Conservation (phyloP, 2,888 invertebrate species). For the Eledone cirrhosa region DNA sequence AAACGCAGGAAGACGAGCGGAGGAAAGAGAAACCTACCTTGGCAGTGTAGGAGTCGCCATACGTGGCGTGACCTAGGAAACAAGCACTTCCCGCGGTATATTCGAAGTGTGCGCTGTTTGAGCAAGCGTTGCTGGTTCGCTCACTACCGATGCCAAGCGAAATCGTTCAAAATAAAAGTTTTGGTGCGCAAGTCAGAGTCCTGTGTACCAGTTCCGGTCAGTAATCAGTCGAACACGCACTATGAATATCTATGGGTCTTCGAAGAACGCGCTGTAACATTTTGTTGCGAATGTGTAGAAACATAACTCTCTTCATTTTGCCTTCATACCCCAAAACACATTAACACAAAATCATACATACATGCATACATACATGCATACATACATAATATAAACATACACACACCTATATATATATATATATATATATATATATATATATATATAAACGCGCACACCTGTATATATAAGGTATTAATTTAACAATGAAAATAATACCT, state of each 20-base stretch:
- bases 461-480: too few relatives aligned
- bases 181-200: neutral
- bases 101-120: slow-evolving; percentile 15
- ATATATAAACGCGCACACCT: too few relatives aligned
- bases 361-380: too few relatives aligned
- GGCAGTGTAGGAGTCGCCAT: neutral
- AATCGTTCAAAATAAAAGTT: neutral
- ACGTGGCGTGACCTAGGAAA: neutral
- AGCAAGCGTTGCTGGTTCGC: slow-evolving; percentile 10
- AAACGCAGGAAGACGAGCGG: too few relatives aligned
- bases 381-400: too few relatives aligned
- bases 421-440: too few relatives aligned
- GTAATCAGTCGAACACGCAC: neutral
- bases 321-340: too few relatives aligned
- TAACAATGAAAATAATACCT: too few relatives aligned
- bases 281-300: slow-evolving; percentile 8
- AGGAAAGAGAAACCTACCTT: neutral
- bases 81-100: slow-evolving; percentile 8
- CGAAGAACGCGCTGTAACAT: neutral
- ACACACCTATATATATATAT: too few relatives aligned
- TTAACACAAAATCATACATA: too few relatives aligned
- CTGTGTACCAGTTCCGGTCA: slow-evolving; percentile 7
- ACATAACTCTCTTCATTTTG: too few relatives aligned
- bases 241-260: slow-evolving; percentile 11
- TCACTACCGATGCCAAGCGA: slow-evolving; percentile 10